Evolutionary conservation across 2,113 vertebrate genomes (phyloP).

Genomic region (Hippolais icterina): DNA sequence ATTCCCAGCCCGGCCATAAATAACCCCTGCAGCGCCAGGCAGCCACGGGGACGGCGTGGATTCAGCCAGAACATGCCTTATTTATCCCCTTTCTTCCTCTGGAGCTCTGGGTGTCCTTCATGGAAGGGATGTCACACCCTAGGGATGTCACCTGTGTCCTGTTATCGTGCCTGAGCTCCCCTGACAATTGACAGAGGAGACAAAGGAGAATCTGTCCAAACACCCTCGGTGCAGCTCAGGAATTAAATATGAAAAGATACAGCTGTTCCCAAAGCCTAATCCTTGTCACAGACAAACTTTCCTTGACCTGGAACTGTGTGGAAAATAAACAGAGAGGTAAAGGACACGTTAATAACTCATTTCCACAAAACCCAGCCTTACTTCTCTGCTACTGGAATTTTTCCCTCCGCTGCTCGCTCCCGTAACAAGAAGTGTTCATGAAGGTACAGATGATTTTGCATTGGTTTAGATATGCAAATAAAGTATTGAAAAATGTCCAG

Average conservation of each 20-base stretch:
- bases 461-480: neutral
- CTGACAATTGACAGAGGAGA: rapidly evolving
- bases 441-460: rapidly evolving
- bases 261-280: slow-evolving; percentile 18
- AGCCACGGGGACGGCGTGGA: neutral
- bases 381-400: neutral
- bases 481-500: neutral
- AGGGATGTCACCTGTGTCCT: slow-evolving; percentile 9
- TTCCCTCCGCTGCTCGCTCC: neutral
- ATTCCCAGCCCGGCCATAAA: slow-evolving; percentile 59
- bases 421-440: neutral
- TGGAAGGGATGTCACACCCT: neutral
- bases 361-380: neutral
- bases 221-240: neutral
- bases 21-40: slow-evolving; percentile 10
- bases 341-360: slow-evolving; percentile 33
- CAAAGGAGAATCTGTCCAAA: neutral
- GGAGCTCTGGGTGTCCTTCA: neutral
- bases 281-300: slow-evolving; percentile 25
- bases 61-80: neutral
- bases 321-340: slow-evolving; percentile 34
- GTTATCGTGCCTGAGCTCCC: neutral
- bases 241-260: slow-evolving; percentile 49
- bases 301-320: slow-evolving; percentile 30
- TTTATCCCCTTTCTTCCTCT: neutral